Evolutionary conservation across 2,113 vertebrate species (phyloP).

Genomic region (Datnioides undecimradiatus): DNA sequence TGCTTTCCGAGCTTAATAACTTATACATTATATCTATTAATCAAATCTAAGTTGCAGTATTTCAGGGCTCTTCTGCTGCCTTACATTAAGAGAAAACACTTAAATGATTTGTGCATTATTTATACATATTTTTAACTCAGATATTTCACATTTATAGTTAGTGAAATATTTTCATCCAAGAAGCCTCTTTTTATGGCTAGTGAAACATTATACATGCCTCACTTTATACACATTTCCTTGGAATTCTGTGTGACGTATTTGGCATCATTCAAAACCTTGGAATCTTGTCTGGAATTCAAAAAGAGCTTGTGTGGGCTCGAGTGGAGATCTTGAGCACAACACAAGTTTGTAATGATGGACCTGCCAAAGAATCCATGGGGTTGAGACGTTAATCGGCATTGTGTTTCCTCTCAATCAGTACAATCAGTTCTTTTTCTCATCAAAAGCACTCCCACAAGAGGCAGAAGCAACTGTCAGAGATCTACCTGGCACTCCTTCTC

Average conservation of each 20-base stretch:
- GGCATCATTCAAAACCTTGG: neutral
- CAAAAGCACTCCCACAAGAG: conserved; percentile 6
- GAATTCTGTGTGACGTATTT: neutral
- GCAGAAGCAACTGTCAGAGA: conserved; percentile 9
- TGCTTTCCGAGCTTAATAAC: neutral
- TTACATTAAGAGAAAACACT: neutral
- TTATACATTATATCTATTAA: neutral
- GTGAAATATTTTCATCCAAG: conserved; percentile 2
- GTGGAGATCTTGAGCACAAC: neutral
- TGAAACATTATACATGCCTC: neutral
- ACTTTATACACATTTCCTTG: neutral
- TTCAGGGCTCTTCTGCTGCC: neutral
- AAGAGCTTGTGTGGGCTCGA: neutral
- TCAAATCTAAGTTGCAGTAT: conserved; percentile 1
- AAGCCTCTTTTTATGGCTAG: neutral
- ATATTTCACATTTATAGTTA: neutral
- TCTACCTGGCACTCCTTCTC: conserved; percentile 32
- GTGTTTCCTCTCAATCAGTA: neutral
- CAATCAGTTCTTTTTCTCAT: neutral
- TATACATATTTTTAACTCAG: neutral
- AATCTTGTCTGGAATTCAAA: neutral
- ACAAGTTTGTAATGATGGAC: neutral
- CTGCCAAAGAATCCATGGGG: neutral
- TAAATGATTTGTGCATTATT: neutral
- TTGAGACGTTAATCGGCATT: conserved; percentile 1